phyloP scores from a whole-genome alignment of 2,113 vertebrate genomes.

The Mellivora capensis region DNA sequence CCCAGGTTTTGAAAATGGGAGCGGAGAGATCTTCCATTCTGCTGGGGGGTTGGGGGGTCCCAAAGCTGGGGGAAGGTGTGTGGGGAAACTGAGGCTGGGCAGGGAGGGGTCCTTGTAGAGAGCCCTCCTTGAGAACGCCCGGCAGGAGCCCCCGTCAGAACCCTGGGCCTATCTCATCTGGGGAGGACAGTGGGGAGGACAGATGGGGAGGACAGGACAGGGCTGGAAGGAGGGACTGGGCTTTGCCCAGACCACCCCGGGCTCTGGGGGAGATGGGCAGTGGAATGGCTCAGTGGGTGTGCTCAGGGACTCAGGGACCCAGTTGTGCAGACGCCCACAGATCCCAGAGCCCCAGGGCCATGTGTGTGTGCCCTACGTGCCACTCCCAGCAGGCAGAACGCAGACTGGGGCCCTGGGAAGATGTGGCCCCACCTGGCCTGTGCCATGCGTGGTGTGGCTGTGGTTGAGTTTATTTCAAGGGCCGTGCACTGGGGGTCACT shows the following conservation, averaged over 20 bases:
- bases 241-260: neutral
- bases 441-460: neutral
- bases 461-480: neutral
- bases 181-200: neutral
- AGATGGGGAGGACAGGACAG: too few species aligned
- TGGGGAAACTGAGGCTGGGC: neutral
- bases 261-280: neutral
- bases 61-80: neutral
- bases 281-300: accelerated
- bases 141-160: neutral
- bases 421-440: neutral
- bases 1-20: neutral
- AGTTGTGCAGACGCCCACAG: accelerated
- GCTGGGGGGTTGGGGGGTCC: neutral
- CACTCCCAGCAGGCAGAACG: accelerated
- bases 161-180: neutral
- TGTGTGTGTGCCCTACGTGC: accelerated
- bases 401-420: neutral
- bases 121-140: neutral
- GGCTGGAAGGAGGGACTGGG: neutral
- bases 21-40: neutral
- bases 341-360: neutral
- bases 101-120: neutral
- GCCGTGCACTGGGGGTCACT: accelerated
- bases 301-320: neutral